A percentile compares a stretch with the other conserved stretches of the same genome.
These are phyloP conservation scores for Cataglyphis hispanica DNA, from an alignment of 1,140 invertebrate genomes.

Conservation along the genomic window DNA sequence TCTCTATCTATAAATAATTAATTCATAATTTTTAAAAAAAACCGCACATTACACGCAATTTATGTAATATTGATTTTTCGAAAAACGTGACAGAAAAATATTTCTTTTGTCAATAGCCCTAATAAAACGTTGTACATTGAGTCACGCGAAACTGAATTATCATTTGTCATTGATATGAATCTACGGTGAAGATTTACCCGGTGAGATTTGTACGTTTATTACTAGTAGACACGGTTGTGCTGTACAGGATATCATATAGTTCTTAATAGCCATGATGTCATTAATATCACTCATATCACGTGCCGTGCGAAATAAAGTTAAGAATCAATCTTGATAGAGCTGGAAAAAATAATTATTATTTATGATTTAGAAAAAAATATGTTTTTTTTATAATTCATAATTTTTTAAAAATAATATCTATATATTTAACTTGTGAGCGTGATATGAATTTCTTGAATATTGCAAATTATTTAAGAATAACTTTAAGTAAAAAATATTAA, in stretches of 20 bases:
- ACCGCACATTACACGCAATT: not conserved
- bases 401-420: too few species aligned
- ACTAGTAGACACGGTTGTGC: not conserved
- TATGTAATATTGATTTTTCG: too few species aligned
- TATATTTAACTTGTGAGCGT: too few species aligned
- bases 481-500: not conserved
- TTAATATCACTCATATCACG: conserved; percentile 20
- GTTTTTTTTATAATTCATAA: too few species aligned
- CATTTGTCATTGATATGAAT: conserved; percentile 23
- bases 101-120: not conserved
- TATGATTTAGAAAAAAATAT: too few species aligned
- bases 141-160: conserved; percentile 19
- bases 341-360: too few species aligned
- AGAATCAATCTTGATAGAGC: conserved; percentile 8
- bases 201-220: conserved; percentile 10
- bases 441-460: not conserved
- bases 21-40: conserved; percentile 5
- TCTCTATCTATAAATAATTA: not conserved
- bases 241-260: not conserved
- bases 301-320: not conserved
- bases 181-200: not conserved
- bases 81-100: too few species aligned
- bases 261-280: conserved; percentile 17
- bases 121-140: not conserved
- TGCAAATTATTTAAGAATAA: not conserved